Evolutionary conservation across 1,140 invertebrate genomes (phyloP), one percentile per base, ranked within the genome.

Genomic region (Trypoxylus dichotomus): DNA sequence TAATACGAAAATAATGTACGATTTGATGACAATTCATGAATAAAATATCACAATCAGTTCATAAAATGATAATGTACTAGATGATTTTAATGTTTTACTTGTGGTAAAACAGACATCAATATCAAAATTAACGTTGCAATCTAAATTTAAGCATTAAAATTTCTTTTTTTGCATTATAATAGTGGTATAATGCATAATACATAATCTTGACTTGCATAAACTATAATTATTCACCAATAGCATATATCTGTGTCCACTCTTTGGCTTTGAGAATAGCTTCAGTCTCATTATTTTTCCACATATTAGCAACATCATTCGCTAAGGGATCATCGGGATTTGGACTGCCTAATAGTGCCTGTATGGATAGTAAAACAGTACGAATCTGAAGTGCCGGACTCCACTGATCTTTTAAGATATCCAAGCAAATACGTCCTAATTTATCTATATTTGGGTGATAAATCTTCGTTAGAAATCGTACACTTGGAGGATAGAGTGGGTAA

Each of bases 371-470:
- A 43, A 94, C 93, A 41, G 93, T 95, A 75, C 94, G 88, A 81
- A 94, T 94, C 87, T 94, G 93, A 79, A 94, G 85, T 13, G 94
- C 93, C 74, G 93, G 93, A 83, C 92, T 94, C 93, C 93, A 94
- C 87, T 94, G 94, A 91, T 92, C 93, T 90, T 94, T 94, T 54
- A 94, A 87, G 85, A 94, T 94, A 87, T 94, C 93, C 83, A 94
- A 86, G 86, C 93, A 94, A 87, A 94, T 94, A 85, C 93, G 86
- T 7, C 93, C 93, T 63, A 94, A 85, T 87, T 94, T 94, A 85
- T 94, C 94, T 84, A 94, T 94, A 86, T 95, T 94, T 29, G 93
- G 93, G 87, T 94, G 94, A 86, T 94, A 94, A 79, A 95, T 94
- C 87, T 93, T 93, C 13, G 93, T 94, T 86, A 94, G 90, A 86